phyloP scores from a whole-genome alignment of 30 jellyfish, hydroid and myxozoan species.

The Catostylus mosaicus region DNA sequence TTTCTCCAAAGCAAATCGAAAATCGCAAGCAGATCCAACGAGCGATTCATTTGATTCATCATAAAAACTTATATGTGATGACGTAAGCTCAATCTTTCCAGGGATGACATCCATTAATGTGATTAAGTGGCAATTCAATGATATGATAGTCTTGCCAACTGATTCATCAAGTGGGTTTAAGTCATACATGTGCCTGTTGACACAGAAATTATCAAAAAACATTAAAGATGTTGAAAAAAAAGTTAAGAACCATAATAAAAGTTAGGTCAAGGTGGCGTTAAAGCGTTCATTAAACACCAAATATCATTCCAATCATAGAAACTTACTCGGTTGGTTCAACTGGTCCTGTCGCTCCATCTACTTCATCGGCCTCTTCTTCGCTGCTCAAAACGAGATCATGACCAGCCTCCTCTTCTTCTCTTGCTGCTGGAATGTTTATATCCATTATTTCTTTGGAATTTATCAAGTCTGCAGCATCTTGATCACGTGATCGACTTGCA shows the following conservation, averaged over 20 bases:
- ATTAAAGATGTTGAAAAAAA: too few species aligned
- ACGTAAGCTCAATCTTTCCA: constrained; percentile 80
- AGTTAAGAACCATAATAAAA: too few species aligned
- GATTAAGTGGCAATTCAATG: constrained; percentile 64
- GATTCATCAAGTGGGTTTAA: constrained; percentile 62
- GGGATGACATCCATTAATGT: constrained; percentile 86
- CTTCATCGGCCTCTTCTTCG: constrained; percentile 78
- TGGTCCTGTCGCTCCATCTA: constrained; percentile 52
- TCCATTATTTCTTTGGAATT: constrained; percentile 43
- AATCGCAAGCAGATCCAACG: constrained; percentile 80
- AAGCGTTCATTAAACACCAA: too few species aligned
- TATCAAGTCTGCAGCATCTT: constrained; percentile 13
- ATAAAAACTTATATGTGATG: constrained; percentile 77
- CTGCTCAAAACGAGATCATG: constrained; percentile 56
- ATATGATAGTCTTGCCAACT: constrained; percentile 41
- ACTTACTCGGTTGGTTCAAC: constrained; percentile 50
- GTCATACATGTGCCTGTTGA: constrained; percentile 78
- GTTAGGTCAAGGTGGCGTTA: too few species aligned
- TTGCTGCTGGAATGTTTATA: constrained; percentile 19
- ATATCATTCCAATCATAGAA: too few species aligned
- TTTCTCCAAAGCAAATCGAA: constrained; percentile 81
- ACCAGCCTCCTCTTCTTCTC: constrained; percentile 49
- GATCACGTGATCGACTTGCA: constrained; percentile 76
- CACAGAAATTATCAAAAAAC: too few species aligned
- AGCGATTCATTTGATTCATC: constrained; percentile 79